phyloP scores from a whole-genome alignment of 2,888 invertebrate genomes.

The Pegoplata infirma region DNA sequence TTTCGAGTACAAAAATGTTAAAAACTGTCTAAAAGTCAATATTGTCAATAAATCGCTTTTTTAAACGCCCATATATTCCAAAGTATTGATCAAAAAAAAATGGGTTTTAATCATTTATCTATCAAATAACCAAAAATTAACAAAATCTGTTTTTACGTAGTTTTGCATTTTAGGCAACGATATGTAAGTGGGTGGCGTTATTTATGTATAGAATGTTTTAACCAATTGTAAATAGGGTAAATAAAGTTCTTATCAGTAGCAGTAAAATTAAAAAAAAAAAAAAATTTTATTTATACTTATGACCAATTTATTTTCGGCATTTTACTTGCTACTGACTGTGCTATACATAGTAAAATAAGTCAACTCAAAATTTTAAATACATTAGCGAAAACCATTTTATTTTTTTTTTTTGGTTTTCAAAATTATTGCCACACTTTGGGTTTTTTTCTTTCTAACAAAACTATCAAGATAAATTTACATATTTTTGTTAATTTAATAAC shows the following conservation, averaged over 20 bases:
- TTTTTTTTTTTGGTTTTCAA: no score
- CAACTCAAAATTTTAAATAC: background rate
- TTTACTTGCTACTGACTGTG: background rate
- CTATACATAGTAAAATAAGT: background rate
- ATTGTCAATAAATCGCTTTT: no score
- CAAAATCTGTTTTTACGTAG: no score
- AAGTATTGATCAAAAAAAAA: no score
- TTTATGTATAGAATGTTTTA: no score
- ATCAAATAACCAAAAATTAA: no score
- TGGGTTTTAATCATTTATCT: no score
- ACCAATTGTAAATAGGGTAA: background rate
- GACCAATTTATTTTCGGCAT: slow-evolving; percentile 1
- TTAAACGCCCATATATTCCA: no score
- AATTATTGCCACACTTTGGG: slow-evolving; percentile 49
- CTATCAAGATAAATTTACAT: slow-evolving; percentile 59
- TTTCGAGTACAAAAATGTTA: no score
- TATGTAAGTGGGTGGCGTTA: slow-evolving; percentile 13
- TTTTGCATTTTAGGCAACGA: no score
- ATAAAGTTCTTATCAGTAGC: slow-evolving; percentile 16
- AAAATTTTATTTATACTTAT: background rate
- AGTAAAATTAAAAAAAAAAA: no score
- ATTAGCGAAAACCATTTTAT: background rate
- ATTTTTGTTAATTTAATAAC: slow-evolving; percentile 58
- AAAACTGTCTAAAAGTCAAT: no score
- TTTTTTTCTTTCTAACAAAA: slow-evolving; percentile 4